Evolutionary conservation across 2,113 vertebrate genomes (phyloP), one percentile per base, ranked within the genome.

Genomic region (Gopherus flavomarginatus): DNA sequence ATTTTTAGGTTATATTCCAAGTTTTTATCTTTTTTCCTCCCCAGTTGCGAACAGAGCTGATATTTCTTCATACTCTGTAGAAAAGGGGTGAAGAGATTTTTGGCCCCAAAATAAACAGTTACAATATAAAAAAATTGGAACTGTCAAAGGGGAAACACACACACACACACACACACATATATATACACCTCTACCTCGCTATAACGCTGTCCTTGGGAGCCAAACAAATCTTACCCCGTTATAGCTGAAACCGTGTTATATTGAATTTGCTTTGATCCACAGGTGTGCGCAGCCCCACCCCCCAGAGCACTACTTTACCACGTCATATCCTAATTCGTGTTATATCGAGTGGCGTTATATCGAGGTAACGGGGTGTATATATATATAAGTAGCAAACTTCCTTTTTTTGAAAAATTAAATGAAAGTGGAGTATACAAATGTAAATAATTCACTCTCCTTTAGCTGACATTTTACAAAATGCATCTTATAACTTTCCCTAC

Each of bases 1-100:
- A 88, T 90, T 97, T 97, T 95, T 95, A 53, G 0, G 89, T 87
- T 85, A 62, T 0, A 47, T 96, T 98, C 95, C 94, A 97, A 97
- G 93, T 89, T 95, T 97, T 95, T 95, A 95, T 96, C 96, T 95
- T 90, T 96, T 95, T 75, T 38, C 69, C 83, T 57, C 89, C 93
- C 91, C 95, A 97, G 96, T 91, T 97, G 95, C 9, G 94, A 94
- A 96, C 0, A 6, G 42, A 89, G 50, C 89, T 0, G n/a, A 84
- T 90, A 90, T 78, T 94, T 89, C 85, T 97, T 97, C 87, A 86
- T 95, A 81, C 85, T 96, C 83, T 1, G 88, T 87, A 89, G 94
- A 90, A 93, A 95, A 79, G 85, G 90, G 94, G 88, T 35, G 35
- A 79, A 85, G 90, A 94, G 88, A n/a, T 49, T 90, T 95, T 90